A percentile compares a stretch with the other conserved stretches of the same genome.
Evolutionary conservation across 2,888 invertebrate species (phyloP).

Genomic region (Zonitis immaculata): DNA sequence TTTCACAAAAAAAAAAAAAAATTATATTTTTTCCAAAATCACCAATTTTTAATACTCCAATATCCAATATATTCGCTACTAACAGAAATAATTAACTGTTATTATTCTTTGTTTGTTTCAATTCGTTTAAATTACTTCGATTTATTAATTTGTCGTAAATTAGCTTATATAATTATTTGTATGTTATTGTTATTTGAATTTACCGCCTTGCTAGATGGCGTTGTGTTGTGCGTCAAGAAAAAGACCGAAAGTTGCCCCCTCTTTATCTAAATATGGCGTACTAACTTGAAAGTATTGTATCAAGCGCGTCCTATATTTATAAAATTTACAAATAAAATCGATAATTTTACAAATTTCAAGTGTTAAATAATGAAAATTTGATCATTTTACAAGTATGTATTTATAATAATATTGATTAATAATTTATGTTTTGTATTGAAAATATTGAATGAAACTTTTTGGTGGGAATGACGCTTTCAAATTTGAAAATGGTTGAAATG

Average conservation of each 20-base stretch:
- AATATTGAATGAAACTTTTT: conserved; percentile 24
- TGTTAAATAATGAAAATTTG: conserved; percentile 16
- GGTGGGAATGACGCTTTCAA: conserved; percentile 39
- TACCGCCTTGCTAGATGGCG: not conserved
- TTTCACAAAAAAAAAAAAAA: too few species aligned
- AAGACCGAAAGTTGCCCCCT: not conserved
- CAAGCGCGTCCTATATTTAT: conserved; percentile 19
- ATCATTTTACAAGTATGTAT: conserved; percentile 18
- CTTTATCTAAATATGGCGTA: conserved; percentile 71
- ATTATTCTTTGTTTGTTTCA: too few species aligned
- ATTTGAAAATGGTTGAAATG: conserved; percentile 46
- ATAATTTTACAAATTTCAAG: conserved; percentile 16
- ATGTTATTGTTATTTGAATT: not conserved
- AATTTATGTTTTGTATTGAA: not conserved
- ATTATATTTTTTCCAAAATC: too few species aligned
- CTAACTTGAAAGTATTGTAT: conserved; percentile 68
- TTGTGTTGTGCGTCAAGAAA: not conserved
- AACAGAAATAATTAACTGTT: too few species aligned
- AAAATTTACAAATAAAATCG: conserved; percentile 35
- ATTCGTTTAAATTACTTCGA: too few species aligned
- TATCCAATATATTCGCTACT: too few species aligned
- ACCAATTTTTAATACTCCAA: too few species aligned
- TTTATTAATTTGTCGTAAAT: too few species aligned
- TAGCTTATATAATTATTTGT: too few species aligned
- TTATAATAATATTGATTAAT: not conserved